Evolutionary conservation across 1,140 invertebrate species (phyloP).

Genomic region (Panagrolaimus sp.): DNA sequence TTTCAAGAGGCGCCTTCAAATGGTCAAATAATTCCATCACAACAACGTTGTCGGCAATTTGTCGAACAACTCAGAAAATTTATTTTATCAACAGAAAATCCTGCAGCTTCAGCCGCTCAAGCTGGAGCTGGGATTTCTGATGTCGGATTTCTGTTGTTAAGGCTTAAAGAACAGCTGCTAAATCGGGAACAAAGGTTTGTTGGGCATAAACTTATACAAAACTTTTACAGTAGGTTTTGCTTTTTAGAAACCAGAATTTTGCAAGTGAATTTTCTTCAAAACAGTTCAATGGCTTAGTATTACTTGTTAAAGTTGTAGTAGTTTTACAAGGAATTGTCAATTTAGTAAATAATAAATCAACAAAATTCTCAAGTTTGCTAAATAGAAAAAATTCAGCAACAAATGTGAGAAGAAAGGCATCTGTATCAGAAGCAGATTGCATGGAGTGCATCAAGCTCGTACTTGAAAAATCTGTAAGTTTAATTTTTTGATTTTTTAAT

Average conservation of each 20-base stretch:
- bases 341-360: constrained; percentile 22
- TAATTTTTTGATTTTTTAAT: neutral
- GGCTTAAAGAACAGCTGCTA: constrained; percentile 40
- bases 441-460: constrained; percentile 45
- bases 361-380: constrained; percentile 38
- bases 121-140: constrained; percentile 33
- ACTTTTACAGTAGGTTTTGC: too few relatives aligned
- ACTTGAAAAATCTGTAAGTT: constrained; percentile 39
- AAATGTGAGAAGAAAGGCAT: constrained; percentile 38
- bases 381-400: constrained; percentile 31
- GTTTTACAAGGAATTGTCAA: constrained; percentile 44
- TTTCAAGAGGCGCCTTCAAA: constrained; percentile 12
- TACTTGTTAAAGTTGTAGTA: constrained; percentile 40
- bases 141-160: constrained; percentile 35
- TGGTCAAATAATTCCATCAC: neutral
- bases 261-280: constrained; percentile 34
- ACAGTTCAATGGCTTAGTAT: constrained; percentile 31
- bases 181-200: constrained; percentile 30
- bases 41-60: constrained; percentile 20
- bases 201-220: neutral
- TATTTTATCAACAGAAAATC: constrained; percentile 29
- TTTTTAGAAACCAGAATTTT: constrained; percentile 25
- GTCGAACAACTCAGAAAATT: constrained; percentile 35
- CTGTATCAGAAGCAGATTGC: constrained; percentile 42
- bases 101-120: constrained; percentile 24